Base-by-base conservation (phyloP, 2,888 invertebrate genomes). In the Zygaena filipendulae region DNA sequence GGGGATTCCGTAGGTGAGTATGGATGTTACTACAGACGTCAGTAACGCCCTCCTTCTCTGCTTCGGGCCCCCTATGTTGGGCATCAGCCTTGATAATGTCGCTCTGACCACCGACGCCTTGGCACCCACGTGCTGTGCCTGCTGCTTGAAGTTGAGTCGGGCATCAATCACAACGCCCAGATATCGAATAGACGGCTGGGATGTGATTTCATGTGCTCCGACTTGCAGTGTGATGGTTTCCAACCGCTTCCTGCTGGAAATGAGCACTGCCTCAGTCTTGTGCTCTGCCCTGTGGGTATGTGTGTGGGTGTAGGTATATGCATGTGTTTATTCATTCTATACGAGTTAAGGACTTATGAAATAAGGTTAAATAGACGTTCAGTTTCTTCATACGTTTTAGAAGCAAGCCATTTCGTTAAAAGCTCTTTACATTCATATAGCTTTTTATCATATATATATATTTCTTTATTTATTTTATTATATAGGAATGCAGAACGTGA, bases 161-260 rank as follows among this genome's bases (percentile, higher is more conserved):
- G 28, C n/a, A 11, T 28, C 18, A 2, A 28, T 10, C 11, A 28
- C 18, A n/a, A n/a, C n/a, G n/a, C n/a, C n/a, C 6, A 28, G 16
- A 12, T 28, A 28, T 12, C 22, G 21, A 8, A 22, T 8, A 10
- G 6, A 22, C 10, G 22, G 22, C 8, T 28, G 21, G 3, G 23
- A 12, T 2, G 9, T 16, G 10, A 18, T 8, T 3, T n/a, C n/a
- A n/a, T n/a, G n/a, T n/a, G n/a, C n/a, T 22, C 14, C 21, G 4
- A 21, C 27, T 14, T 9, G 21, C 5, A 27, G 22, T 13, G 29
- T 13, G 5, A 24, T 13, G 14, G 24, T 20, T 19, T 29, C 24
- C 10, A 8, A 7, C n/a, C 13, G 10, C 13, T 27, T 27, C 7
- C 27, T 27, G 20, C 14, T 25, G 2, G 22, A 25, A 7, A 25